A percentile compares a stretch with the other conserved stretches of the same genome.
Conservation (phyloP, 2,888 invertebrate species). For the Aproaerema taeniolella region DNA sequence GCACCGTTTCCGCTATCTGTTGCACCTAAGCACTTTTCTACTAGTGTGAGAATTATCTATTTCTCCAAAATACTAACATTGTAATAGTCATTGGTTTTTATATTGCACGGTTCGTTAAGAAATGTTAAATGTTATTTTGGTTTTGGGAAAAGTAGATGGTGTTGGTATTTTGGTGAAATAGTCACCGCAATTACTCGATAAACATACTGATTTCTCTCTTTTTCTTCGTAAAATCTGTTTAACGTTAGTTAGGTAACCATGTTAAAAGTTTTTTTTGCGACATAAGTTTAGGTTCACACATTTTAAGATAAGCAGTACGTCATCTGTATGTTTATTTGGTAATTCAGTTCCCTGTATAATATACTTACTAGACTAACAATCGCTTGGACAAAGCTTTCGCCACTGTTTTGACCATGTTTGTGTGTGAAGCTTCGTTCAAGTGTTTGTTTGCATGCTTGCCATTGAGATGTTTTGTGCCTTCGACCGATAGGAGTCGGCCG, state of each 20-base stretch:
- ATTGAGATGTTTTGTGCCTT: slow-evolving; percentile 65
- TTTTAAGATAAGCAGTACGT: too few relatives aligned
- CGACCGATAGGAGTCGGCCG: slow-evolving; percentile 50
- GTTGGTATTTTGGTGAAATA: slow-evolving; percentile 76
- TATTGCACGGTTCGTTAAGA: slow-evolving; percentile 44
- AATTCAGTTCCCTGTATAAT: too few relatives aligned
- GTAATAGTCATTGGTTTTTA: slow-evolving; percentile 40
- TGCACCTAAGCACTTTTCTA: slow-evolving; percentile 46
- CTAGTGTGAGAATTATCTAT: slow-evolving; percentile 37
- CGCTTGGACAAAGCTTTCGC: slow-evolving; percentile 62
- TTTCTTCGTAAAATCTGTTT: too few relatives aligned
- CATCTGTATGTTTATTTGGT: slow-evolving; percentile 56
- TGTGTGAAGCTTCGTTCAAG: slow-evolving; percentile 65
- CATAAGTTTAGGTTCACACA: too few relatives aligned
- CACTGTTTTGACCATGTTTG: slow-evolving; percentile 35
- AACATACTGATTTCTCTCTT: too few relatives aligned
- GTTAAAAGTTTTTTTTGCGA: too few relatives aligned
- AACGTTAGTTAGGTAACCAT: too few relatives aligned
- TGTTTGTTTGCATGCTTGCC: slow-evolving; percentile 57
- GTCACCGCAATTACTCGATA: slow-evolving; percentile 44
- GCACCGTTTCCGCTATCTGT: slow-evolving; percentile 45
- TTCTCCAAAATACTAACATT: slow-evolving; percentile 77
- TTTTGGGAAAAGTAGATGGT: slow-evolving; percentile 57
- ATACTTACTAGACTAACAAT: slow-evolving; percentile 40
- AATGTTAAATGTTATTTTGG: slow-evolving; percentile 25